phyloP scores from a whole-genome alignment of 1,140 invertebrate species.

The Neotoxoptera formosana region DNA sequence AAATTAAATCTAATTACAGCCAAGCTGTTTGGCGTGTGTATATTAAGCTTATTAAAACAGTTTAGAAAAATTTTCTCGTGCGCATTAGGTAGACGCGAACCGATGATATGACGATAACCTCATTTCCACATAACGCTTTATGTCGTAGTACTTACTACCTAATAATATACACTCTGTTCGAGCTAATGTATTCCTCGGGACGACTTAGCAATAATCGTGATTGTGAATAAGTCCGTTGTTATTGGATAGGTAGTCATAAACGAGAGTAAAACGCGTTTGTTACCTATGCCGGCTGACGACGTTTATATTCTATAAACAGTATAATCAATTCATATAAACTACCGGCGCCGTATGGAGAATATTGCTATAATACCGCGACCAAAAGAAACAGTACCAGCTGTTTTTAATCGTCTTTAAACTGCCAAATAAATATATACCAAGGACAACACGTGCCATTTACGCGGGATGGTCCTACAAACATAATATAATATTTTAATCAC shows the following conservation, averaged over 20 bases:
- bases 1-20: background rate
- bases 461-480: background rate
- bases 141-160: background rate
- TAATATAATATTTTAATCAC: background rate
- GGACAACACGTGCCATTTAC: background rate
- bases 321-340: background rate
- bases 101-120: background rate
- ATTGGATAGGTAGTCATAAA: background rate
- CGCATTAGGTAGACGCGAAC: background rate
- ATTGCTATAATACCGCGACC: background rate
- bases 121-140: background rate
- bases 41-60: background rate
- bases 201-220: background rate
- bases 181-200: background rate
- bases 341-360: background rate
- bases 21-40: background rate
- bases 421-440: background rate
- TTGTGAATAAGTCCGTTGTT: background rate
- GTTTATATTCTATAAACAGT: background rate
- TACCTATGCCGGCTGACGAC: background rate
- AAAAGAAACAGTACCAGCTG: background rate
- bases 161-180: background rate
- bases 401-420: background rate
- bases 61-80: background rate
- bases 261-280: background rate